Evolutionary conservation across 2,888 invertebrate species (phyloP), one percentile per base, ranked within the genome.

Genomic region (Thereva unica): DNA sequence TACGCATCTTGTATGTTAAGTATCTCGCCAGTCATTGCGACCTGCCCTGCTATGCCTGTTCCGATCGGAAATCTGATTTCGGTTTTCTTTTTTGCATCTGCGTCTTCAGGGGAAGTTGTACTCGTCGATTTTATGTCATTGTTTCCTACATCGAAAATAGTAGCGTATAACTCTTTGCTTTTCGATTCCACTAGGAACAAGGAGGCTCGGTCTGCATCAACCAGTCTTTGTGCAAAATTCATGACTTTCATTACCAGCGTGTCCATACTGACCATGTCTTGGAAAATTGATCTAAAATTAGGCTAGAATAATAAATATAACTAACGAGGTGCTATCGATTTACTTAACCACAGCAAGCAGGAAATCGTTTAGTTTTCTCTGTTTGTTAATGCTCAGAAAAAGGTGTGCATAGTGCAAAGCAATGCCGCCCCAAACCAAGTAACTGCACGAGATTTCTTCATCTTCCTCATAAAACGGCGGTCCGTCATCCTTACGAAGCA

Each of bases 191-290:
- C 86, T 2, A 93, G 83, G 76, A 93, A 94, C 23, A 94, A 81
- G 0, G 93, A 93, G 0, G 93, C 92, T 41, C 93, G 81, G 76
- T 94, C 93, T 0, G 93, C 93, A 72, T 89, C 87, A 5, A 93
- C 93, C 5, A 93, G 81, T 50, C 86, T 84, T 77, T 92, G 92
- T 0, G 92, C 92, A 76, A 89, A 92, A 76, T 91, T 90, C 86
- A 93, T 87, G 68, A 93, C 90, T 76, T 91, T 90, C 78, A 90
- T 88, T 41, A 93, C 91, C 1, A 93, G 84, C 67, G 86, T 85
- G 73, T 93, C 92, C 83, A 93, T 88, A 71, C 90, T 91, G 54
- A 91, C 88, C 86, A 93, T 93, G 75, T 93, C 92, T 82, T 93
- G 92, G 76, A 94, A 93, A 75, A 93, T 91, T 6, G 90, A 90